Percentiles rank a stretch among this genome's conserved stretches.
Evolutionary conservation across 2,797 vertebrate species (phyloP).

Genomic region (Rhadinocentrus ornatus): DNA sequence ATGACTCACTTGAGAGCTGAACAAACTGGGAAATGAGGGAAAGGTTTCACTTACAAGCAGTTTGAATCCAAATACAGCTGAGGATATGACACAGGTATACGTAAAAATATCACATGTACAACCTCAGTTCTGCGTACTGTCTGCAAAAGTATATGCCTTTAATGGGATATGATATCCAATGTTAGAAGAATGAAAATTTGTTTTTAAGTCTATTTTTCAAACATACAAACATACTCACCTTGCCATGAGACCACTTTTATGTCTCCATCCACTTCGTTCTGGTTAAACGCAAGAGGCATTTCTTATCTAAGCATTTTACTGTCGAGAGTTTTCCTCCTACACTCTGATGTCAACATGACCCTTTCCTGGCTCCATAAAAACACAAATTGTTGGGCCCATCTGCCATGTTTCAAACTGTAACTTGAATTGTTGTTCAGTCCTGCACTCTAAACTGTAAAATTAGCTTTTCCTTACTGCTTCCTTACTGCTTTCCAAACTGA

Average conservation of each 20-base stretch:
- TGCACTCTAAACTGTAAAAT: not conserved
- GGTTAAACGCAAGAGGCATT: slow-evolving; percentile 10
- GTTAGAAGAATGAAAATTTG: slow-evolving; percentile 1
- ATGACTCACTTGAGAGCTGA: slow-evolving; percentile 60
- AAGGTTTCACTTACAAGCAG: slow-evolving; percentile 59
- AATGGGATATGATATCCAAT: not conserved
- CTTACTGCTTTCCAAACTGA: not conserved
- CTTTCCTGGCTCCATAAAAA: slow-evolving; percentile 1
- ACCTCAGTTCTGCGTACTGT: not conserved
- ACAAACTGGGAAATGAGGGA: slow-evolving; percentile 60
- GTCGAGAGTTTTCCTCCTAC: not conserved
- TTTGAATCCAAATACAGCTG: slow-evolving; percentile 57
- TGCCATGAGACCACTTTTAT: not conserved
- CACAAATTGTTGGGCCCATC: not conserved
- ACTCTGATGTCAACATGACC: not conserved
- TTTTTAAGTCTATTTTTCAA: not conserved
- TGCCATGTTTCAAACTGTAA: slow-evolving; percentile 1
- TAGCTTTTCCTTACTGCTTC: not conserved
- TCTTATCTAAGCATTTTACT: slow-evolving; percentile 8
- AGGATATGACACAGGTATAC: slow-evolving; percentile 16
- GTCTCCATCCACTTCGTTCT: not conserved
- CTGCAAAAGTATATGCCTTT: not conserved
- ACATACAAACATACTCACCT: too few relatives aligned
- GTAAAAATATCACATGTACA: slow-evolving; percentile 2
- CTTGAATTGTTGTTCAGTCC: not conserved